Percentiles rank a stretch among this genome's conserved stretches.
Conservation (phyloP, 2,113 vertebrate species). For the Conger conger region DNA sequence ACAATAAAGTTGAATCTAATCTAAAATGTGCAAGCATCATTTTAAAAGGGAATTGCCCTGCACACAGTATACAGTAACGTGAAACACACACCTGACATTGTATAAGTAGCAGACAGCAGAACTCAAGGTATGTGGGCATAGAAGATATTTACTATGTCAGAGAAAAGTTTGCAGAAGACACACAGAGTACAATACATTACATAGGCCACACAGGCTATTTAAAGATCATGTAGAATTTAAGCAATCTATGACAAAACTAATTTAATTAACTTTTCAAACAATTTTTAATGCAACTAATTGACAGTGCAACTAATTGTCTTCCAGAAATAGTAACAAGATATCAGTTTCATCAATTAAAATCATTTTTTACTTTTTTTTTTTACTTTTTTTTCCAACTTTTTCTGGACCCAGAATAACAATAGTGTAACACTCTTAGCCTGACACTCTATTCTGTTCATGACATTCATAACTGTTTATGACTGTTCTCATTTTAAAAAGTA, state of each 20-base stretch:
- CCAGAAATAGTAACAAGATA: constrained; percentile 23
- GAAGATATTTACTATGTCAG: background rate
- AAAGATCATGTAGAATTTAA: constrained; percentile 12
- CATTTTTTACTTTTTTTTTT: background rate
- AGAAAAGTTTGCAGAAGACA: background rate
- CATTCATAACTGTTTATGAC: too few relatives aligned
- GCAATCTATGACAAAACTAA: background rate
- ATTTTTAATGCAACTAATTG: constrained; percentile 6
- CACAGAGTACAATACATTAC: constrained; percentile 7
- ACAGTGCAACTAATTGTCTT: constrained; percentile 24
- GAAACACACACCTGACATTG: background rate
- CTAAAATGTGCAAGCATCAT: too few relatives aligned
- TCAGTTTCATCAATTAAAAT: background rate
- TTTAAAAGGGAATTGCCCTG: too few relatives aligned
- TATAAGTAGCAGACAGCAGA: background rate
- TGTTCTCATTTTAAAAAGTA: too few relatives aligned
- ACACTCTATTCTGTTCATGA: too few relatives aligned
- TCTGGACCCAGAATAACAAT: too few relatives aligned
- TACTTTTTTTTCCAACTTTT: background rate
- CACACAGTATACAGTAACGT: too few relatives aligned
- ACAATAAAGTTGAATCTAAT: too few relatives aligned
- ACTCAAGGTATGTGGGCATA: background rate
- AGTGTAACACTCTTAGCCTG: too few relatives aligned
- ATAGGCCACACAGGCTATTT: background rate
- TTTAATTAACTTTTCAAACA: constrained; percentile 1